A percentile compares a stretch with the other conserved stretches of the same genome.
phyloP scores from a whole-genome alignment of 2,888 invertebrate species.

The Cordylochernes scorpioides region DNA sequence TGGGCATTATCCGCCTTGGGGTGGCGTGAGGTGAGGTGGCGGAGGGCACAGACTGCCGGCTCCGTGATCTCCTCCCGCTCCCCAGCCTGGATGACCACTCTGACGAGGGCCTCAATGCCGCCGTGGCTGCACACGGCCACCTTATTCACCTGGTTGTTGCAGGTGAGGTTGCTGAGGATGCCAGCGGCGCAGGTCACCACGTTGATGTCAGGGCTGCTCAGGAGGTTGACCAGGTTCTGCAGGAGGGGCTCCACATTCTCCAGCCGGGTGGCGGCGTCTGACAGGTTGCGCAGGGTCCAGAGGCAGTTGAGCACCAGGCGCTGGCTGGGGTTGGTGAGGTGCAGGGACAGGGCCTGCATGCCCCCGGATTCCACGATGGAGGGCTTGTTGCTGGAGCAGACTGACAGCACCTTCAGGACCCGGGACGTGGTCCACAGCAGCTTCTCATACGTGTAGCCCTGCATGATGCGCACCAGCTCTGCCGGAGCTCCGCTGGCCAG shows the following conservation, averaged over 20 bases:
- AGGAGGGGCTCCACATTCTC: conserved; percentile 63
- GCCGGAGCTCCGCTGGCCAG: conserved; percentile 78
- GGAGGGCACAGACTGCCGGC: conserved; percentile 91
- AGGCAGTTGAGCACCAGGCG: conserved; percentile 87
- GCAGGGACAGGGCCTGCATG: conserved; percentile 89
- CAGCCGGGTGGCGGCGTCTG: conserved; percentile 83
- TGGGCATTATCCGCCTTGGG: conserved; percentile 90
- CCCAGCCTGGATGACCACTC: conserved; percentile 76
- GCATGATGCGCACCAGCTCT: conserved; percentile 87
- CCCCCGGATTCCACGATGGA: conserved; percentile 89
- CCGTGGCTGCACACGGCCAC: conserved; percentile 61
- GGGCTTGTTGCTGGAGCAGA: conserved; percentile 93
- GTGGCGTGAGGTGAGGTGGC: conserved; percentile 88
- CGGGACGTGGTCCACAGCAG: conserved; percentile 92
- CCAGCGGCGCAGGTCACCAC: conserved; percentile 96
- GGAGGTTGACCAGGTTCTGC: conserved; percentile 62
- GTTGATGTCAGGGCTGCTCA: conserved; percentile 75
- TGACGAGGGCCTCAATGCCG: conserved; percentile 82
- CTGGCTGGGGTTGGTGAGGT: conserved; percentile 69
- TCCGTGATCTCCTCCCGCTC: conserved; percentile 95
- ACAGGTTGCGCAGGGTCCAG: conserved; percentile 89
- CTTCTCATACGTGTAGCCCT: conserved; percentile 91
- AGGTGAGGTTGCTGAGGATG: conserved; percentile 90
- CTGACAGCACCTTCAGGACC: conserved; percentile 86
- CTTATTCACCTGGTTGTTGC: conserved; percentile 97